Conservation (phyloP, 2,888 invertebrate genomes). For the Drymonia ruficornis region DNA sequence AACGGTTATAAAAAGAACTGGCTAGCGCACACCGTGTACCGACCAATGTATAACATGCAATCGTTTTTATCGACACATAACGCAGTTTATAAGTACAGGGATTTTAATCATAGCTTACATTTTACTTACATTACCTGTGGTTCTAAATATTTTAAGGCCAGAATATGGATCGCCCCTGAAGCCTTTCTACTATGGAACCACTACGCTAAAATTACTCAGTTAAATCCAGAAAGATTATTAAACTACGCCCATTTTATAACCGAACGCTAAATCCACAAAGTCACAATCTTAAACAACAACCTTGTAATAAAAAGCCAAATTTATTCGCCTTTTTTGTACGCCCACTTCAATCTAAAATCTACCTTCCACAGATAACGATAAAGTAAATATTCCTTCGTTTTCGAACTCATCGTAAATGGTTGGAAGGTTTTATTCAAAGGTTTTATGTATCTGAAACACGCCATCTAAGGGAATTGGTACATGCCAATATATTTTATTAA, state of each 20-base stretch:
- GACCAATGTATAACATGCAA: background rate
- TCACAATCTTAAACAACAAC: background rate
- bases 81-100: background rate
- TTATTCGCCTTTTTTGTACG: background rate
- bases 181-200: too few relatives aligned
- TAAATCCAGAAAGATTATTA: too few relatives aligned
- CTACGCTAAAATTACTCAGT: too few relatives aligned
- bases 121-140: too few relatives aligned
- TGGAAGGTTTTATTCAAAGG: constrained; percentile 3
- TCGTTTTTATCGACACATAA: background rate
- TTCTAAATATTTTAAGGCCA: too few relatives aligned
- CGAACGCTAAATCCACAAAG: constrained; percentile 1
- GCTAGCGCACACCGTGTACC: background rate
- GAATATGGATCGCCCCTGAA: too few relatives aligned
- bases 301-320: background rate
- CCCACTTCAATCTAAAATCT: background rate
- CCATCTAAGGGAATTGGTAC: background rate
- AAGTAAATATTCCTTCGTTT: constrained; percentile 1
- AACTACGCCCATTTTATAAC: background rate
- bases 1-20: constrained; percentile 4
- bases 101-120: too few relatives aligned
- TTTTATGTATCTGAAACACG: constrained; percentile 5
- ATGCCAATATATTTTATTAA: constrained; percentile 4
- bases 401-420: background rate
- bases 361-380: background rate